Evolutionary conservation across 2,888 invertebrate species (phyloP).

Genomic region (Amblyjoppa fuscipennis): DNA sequence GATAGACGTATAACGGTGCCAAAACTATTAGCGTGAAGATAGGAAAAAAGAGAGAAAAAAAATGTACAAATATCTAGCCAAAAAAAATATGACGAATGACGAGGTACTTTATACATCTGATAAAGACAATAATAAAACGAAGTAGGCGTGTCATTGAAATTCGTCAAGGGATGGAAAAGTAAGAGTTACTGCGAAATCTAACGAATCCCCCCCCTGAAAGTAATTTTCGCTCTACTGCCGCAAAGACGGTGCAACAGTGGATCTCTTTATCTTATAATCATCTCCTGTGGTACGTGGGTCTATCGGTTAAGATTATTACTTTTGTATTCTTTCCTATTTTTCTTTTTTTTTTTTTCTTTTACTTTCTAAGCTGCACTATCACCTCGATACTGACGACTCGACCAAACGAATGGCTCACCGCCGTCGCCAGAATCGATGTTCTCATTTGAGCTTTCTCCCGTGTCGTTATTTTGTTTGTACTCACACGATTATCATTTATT

Average conservation of each 20-base stretch:
- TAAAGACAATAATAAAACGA: slow-evolving; percentile 62
- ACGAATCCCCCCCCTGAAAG: slow-evolving; percentile 29
- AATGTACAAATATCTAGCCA: slow-evolving; percentile 51
- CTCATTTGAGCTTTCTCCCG: slow-evolving; percentile 27
- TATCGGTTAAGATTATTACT: slow-evolving; percentile 62
- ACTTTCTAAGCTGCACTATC: slow-evolving; percentile 17
- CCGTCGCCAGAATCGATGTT: slow-evolving; percentile 20
- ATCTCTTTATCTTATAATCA: slow-evolving; percentile 54
- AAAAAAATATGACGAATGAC: slow-evolving; percentile 54
- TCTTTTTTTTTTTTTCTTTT: slow-evolving; percentile 43
- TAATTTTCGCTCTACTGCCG: slow-evolving; percentile 36
- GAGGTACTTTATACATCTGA: slow-evolving; percentile 55
- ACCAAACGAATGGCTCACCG: not conserved
- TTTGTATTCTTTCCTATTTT: slow-evolving; percentile 63
- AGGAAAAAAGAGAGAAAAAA: slow-evolving; percentile 64
- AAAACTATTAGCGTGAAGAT: slow-evolving; percentile 74
- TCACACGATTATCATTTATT: slow-evolving; percentile 59
- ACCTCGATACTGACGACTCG: slow-evolving; percentile 7
- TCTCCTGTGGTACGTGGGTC: slow-evolving; percentile 64
- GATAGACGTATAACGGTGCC: slow-evolving; percentile 75
- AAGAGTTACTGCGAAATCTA: slow-evolving; percentile 46
- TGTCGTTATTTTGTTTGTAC: slow-evolving; percentile 52
- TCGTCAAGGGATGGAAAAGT: slow-evolving; percentile 28
- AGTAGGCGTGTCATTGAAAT: slow-evolving; percentile 39
- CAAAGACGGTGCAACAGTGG: slow-evolving; percentile 6